Base-by-base conservation (phyloP, 2,113 vertebrate genomes). In the Leptosomus discolor region DNA sequence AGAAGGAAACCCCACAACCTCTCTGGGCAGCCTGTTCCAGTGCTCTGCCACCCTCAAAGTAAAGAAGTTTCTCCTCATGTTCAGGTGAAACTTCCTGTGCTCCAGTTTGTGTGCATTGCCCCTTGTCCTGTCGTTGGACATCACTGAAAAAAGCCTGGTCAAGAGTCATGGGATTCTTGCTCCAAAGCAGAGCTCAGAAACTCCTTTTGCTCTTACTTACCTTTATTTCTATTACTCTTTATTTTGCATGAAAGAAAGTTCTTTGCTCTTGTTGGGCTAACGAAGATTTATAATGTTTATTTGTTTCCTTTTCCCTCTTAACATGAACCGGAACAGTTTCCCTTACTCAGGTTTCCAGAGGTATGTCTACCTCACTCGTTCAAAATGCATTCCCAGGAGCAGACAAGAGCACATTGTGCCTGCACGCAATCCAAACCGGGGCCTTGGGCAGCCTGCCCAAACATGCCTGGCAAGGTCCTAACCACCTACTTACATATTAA, bases 261-360 rank as follows among this genome's bases (percentile, higher is more conserved):
- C 57, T 95, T 92, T 29, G 17, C 26, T 60, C 22, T 91, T 37
- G 21, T 64, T 87, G 45, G 15, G 36, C 57, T 95, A 85, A 89
- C 1, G 0, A 87, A 91, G 95, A 94, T 94, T 94, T 95, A 85
- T 91, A 78, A 69, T 73, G 65, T 96, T 93, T 94, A 95, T 91
- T 91, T 48, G 10, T 97, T 96, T 97, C 93, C 90, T 96, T 92
- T 93, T 82, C 85, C 70, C 45, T 90, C 88, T 92, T 87, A 97
- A 95, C 92, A 73, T 87, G 92, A 94, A 97, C 86, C 91, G 80
- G 95, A 97, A 97, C 94, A 92, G 91, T 92, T 96, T 95, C 24
- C 71, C 51, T 57, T 93, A 56, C 88, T 96, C 95, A 86, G 36
- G 48, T 97, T 95, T 94, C 96, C 81, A 75, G 70, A 92, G 80